Base-by-base conservation (phyloP, 2,888 invertebrate species). In the Lasioglossum zephyrum region DNA sequence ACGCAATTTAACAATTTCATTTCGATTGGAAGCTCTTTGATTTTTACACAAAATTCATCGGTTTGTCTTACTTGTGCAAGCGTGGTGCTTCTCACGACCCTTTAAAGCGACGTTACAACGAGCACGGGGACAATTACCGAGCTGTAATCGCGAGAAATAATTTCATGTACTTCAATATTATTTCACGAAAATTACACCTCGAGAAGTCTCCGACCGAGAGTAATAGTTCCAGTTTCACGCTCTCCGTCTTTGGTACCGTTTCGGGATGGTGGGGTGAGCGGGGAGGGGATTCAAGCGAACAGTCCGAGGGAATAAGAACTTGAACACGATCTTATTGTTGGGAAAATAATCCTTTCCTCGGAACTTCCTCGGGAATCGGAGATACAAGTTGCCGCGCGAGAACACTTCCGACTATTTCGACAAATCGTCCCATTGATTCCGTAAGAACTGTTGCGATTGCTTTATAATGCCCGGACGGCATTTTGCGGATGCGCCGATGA, bases 341-440 rank as follows among this genome's bases (percentile, higher is more conserved):
- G 16, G 66, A 39, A 82, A 86, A 86, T 86, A 79, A 86, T 86
- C 79, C 82, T 60, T 49, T 53, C 69, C 36, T n/a, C 41, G 73
- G 69, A 76, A 82, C 31, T 86, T 82, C 57, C 13, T n/a, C n/a
- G 36, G n/a, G 74, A 53, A 70, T 72, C 72, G 73, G 77, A n/a
- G 75, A 63, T 49, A 76, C 73, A 57, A 86, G 73, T 70, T 69
- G 36, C 31, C 2, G 13, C 39, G 41, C 36, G 47, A 41, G 53
- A 73, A 41, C 39, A 47, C 66, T 86, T 81, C 49, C 36, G 77
- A 72, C 77, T 77, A 75, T 72, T 77, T 49, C 53, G 39, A 86
- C 77, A 63, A 77, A 86, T 86, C 82, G 82, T 26, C 31, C 57
- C 26, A 36, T 44, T 44, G 11, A 8, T 57, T 13, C 60, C 5